Evolutionary conservation across 2,797 vertebrate species (phyloP), one percentile per base, ranked within the genome.

Genomic region (Mus spretus): DNA sequence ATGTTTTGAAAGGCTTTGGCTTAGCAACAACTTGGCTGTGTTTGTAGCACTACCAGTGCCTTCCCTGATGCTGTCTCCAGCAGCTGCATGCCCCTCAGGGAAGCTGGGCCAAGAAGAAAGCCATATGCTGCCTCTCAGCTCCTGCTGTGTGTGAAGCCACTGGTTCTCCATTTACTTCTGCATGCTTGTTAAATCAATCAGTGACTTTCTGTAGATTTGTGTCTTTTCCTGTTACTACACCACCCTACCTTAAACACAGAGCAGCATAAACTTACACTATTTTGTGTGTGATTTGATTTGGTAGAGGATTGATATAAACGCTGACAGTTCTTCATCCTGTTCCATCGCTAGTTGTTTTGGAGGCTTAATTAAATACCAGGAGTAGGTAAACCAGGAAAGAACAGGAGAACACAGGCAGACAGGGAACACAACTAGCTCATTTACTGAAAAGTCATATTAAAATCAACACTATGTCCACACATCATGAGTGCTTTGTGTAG

Each of bases 1-100:
- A 14, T 47, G 37, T 79, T 93, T 74, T 88, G 78, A 59, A 86
- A 82, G 93, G 89, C 31, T 75, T 55, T 81, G 74, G 44, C 67
- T 89, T 10, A 85, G 80, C n/a, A 88, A 90, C 90, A 82, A 72
- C 20, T 92, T 86, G 74, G 74, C 90, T 94, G 0, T 40, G 15
- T 81, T 86, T 53, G 24, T 19, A 65, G 24, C 15, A 82, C n/a
- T 34, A 83, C 74, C 67, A 63, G 72, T 59, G 74, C 28, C 81
- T 90, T 95, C n/a, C 37, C 67, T 31, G 91, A 82, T 55, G 90
- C 40, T 6, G 34, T 75, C 40, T 50, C 92, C 70, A 87, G 94
- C 95, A 97, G 90, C 95, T 97, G 92, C 31, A 22, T 20, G 78
- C 85, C 74, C 80, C 91, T 96, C 96, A 88, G 93, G 97, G 90